A percentile compares a stretch with the other conserved stretches of the same genome.
These are phyloP conservation scores for Xestia sexstrigata DNA, from an alignment of 2,888 invertebrate genomes.

Conservation along the genomic window DNA sequence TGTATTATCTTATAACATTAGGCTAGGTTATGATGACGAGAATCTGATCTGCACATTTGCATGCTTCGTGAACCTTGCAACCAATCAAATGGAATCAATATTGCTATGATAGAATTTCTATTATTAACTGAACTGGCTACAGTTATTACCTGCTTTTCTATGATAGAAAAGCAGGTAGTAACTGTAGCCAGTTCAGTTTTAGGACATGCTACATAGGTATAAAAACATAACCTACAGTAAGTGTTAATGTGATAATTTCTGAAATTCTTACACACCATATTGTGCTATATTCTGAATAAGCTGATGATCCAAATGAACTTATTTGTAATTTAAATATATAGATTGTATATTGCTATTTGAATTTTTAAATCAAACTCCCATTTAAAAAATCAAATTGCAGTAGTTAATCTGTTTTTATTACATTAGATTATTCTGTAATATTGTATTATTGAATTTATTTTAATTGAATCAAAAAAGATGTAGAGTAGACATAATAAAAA, in stretches of 20 bases:
- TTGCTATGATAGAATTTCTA: not conserved
- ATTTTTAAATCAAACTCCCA: not conserved
- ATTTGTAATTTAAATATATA: not conserved
- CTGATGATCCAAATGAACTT: not conserved
- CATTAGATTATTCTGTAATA: not conserved
- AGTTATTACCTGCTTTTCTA: not conserved
- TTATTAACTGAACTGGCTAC: no score
- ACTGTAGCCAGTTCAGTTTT: not conserved
- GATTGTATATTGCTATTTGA: not conserved
- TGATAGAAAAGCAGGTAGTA: not conserved
- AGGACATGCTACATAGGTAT: not conserved
- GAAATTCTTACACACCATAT: not conserved
- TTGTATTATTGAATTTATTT: not conserved
- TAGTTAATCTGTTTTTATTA: not conserved
- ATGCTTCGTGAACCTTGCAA: not conserved
- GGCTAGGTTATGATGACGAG: not conserved
- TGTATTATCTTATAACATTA: not conserved
- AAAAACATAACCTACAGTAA: not conserved
- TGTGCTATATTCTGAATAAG: not conserved
- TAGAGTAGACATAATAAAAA: constrained; percentile 37
- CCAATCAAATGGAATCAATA: no score
- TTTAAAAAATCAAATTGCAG: not conserved
- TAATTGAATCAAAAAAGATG: not conserved
- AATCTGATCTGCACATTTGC: not conserved
- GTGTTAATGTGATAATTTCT: not conserved